Evolutionary conservation across 2,113 vertebrate genomes (phyloP), one percentile per base, ranked within the genome.

Genomic region (Ictidomys tridecemlineatus): DNA sequence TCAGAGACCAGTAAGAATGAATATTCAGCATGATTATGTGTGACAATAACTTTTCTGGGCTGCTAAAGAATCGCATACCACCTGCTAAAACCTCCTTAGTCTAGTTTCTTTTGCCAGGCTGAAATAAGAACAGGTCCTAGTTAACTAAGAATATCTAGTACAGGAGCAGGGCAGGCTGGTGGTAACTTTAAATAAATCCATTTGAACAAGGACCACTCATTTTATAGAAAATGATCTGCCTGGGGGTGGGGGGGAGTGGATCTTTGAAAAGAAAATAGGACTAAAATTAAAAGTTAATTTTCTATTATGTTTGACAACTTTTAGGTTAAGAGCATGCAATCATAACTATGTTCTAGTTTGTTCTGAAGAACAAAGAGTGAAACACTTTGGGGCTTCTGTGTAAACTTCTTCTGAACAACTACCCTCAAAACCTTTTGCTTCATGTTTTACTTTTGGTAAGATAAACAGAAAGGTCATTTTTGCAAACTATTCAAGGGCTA

Each of bases 401-500:
- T n/a, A 7, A 80, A 80, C 53, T 74, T 67, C 42, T 65, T 78
- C 87, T 80, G 51, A 95, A 34, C 42, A 91, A 56, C 11, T 61
- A 70, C 11, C 11, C 28, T 45, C 26, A 28, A 76, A 39, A 73
- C 45, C 28, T 78, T 74, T 77, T 37, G 26, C n/a, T 95, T 78
- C 42, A 32, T 51, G 30, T 76, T 77, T 94, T 84, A 26, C 22
- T 94, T 92, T 80, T 79, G 20, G 16, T 53, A 94, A 69, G 56
- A 95, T 32, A 65, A 63, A 22, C 77, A 73, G 61, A 91, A 97
- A 91, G 80, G 39, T 91, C n/a, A 2, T 22, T 84, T 93, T 37
- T 70, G n/a, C 8, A 89, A 92, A 94, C 10, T n/a, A n/a, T 39
- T 83, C 39, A 69, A 92, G 51, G 79, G 32, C 26, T 74, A 53